phyloP scores from a whole-genome alignment of 2,113 vertebrate species.

The Chlorodrepanis virens region DNA sequence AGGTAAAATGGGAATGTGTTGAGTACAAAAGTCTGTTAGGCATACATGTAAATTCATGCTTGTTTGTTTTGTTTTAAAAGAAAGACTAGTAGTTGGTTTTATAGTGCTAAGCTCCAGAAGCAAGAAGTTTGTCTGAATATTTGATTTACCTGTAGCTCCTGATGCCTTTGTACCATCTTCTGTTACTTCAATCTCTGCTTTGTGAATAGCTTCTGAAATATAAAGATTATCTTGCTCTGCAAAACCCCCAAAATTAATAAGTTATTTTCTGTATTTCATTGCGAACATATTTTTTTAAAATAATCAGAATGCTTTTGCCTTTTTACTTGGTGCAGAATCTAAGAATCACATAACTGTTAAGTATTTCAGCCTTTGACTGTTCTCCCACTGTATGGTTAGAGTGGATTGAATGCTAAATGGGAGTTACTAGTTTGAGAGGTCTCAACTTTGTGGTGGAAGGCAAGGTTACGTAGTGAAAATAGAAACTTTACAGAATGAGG shows the following conservation, averaged over 20 bases:
- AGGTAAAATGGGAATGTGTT: not conserved
- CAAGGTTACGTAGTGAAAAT: not conserved
- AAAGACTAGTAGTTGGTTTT: not conserved
- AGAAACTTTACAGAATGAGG: not conserved
- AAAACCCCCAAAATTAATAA: not conserved
- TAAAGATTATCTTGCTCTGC: conserved; percentile 81
- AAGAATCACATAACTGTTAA: not conserved
- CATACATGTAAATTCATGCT: not conserved
- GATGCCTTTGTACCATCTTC: conserved; percentile 85
- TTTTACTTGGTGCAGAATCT: not conserved
- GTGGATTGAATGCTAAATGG: not conserved
- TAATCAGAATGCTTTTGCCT: not conserved
- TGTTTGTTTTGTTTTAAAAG: not conserved
- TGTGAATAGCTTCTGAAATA: conserved; percentile 86
- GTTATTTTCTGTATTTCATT: not conserved
- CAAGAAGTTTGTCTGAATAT: not conserved
- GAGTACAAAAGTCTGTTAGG: not conserved
- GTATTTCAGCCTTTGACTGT: not conserved
- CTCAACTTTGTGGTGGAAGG: not conserved
- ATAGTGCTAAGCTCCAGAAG: not conserved
- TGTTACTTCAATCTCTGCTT: conserved; percentile 83
- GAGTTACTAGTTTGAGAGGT: not conserved
- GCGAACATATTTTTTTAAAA: rapidly evolving
- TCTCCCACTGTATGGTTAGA: not conserved
- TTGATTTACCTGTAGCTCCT: conserved; percentile 80